Evolutionary conservation across 37 sponge, comb jelly and placozoan genomes (phyloP), one percentile per base, ranked within the genome.

Genomic region (Amphimedon queenslandica): DNA sequence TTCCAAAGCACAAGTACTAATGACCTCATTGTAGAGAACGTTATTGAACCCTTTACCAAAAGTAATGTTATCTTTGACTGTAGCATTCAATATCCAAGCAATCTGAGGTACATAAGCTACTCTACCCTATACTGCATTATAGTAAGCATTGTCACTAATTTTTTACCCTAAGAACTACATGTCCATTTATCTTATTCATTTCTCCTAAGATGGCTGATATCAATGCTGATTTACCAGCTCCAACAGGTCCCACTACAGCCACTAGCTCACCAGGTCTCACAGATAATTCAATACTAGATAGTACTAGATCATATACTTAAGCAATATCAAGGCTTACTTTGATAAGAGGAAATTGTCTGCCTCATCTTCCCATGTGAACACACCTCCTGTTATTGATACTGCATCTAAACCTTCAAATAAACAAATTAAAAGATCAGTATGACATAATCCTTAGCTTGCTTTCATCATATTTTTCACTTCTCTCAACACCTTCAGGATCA

Each of bases 1-100:
- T 42, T 73, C 83, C 41, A 97, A 80, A 30, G 99, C 99, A 92
- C 99, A 97, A n/a, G n/a, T n/a, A n/a, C n/a, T n/a, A n/a, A n/a
- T n/a, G n/a, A n/a, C n/a, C n/a, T n/a, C n/a, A n/a, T n/a, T n/a
- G n/a, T n/a, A n/a, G n/a, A n/a, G n/a, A n/a, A n/a, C n/a, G n/a
- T n/a, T n/a, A n/a, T 39, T 67, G n/a, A n/a, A n/a, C n/a, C n/a
- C n/a, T n/a, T n/a, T n/a, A n/a, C n/a, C n/a, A n/a, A n/a, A n/a
- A n/a, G n/a, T n/a, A n/a, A n/a, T n/a, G n/a, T n/a, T n/a, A n/a
- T n/a, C n/a, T n/a, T n/a, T n/a, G n/a, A n/a, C n/a, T n/a, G n/a
- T n/a, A n/a, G n/a, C n/a, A n/a, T n/a, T n/a, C n/a, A n/a, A n/a
- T n/a, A n/a, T n/a, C n/a, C n/a, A n/a, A n/a, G n/a, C n/a, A n/a